Evolutionary conservation across 2,797 vertebrate genomes (phyloP).

Genomic region (Esox masquinongy): DNA sequence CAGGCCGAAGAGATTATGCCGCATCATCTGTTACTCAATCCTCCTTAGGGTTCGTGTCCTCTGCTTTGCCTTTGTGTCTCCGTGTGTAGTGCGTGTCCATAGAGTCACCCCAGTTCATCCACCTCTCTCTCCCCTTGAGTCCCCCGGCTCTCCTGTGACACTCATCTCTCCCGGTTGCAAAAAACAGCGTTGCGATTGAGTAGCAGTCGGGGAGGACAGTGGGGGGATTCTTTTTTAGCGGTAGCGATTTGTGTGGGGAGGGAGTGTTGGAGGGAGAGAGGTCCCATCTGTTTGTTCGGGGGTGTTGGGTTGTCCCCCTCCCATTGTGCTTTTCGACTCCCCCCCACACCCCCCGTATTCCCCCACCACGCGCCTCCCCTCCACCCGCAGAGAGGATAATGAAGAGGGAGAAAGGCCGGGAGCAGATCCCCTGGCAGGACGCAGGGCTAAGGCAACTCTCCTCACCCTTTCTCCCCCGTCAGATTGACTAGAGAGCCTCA

Average conservation of each 20-base stretch:
- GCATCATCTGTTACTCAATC: neutral
- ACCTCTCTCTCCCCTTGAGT: neutral
- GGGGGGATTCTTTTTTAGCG: constrained; percentile 39
- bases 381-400: constrained; percentile 72
- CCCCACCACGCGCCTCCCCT: constrained; percentile 34
- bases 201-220: constrained; percentile 37
- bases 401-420: constrained; percentile 54
- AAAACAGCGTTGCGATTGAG: constrained; percentile 47
- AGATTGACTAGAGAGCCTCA: constrained; percentile 39
- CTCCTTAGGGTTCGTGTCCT: neutral
- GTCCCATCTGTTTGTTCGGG: constrained; percentile 71
- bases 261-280: constrained; percentile 40
- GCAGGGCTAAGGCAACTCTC: neutral
- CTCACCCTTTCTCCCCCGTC: constrained; percentile 34
- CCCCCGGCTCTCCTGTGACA: neutral
- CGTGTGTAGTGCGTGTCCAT: neutral
- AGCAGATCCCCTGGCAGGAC: neutral
- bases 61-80: neutral
- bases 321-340: constrained; percentile 32
- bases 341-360: constrained; percentile 60
- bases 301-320: constrained; percentile 53
- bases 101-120: neutral
- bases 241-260: constrained; percentile 58
- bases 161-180: constrained; percentile 41
- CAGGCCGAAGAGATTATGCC: neutral